These are phyloP conservation scores for Dermochelys coriacea DNA, from an alignment of 2,797 vertebrate species.

Conservation along the genomic window DNA sequence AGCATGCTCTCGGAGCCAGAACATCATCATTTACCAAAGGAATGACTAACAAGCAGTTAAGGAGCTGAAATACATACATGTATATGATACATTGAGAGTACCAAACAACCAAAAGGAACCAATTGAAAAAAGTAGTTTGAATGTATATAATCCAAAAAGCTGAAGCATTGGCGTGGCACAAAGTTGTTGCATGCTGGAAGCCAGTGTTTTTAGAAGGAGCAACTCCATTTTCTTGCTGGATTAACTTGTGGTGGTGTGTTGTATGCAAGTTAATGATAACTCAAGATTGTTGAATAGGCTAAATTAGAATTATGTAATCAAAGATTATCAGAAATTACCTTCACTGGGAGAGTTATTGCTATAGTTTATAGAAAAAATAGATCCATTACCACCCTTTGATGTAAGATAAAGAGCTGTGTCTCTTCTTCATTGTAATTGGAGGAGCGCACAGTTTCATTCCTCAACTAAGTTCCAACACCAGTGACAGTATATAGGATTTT, in stretches of 20 bases:
- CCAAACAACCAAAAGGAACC: no score
- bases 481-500: background rate
- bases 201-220: conserved; percentile 29
- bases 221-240: conserved; percentile 63
- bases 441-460: background rate
- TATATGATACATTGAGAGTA: background rate
- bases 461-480: background rate
- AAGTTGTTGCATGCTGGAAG: conserved; percentile 66
- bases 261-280: background rate
- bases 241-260: conserved; percentile 56
- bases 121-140: background rate
- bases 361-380: background rate
- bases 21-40: background rate
- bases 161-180: conserved; percentile 30
- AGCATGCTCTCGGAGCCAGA: background rate
- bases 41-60: background rate
- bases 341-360: no score
- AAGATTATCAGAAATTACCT: background rate
- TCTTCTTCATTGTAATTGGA: background rate
- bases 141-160: conserved; percentile 11
- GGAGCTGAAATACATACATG: background rate
- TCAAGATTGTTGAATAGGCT: background rate
- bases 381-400: background rate
- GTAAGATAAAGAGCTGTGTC: background rate
- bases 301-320: background rate